These are phyloP conservation scores for Stenotaenia linearis DNA, from an alignment of 2,888 invertebrate genomes.

Conservation along the genomic window DNA sequence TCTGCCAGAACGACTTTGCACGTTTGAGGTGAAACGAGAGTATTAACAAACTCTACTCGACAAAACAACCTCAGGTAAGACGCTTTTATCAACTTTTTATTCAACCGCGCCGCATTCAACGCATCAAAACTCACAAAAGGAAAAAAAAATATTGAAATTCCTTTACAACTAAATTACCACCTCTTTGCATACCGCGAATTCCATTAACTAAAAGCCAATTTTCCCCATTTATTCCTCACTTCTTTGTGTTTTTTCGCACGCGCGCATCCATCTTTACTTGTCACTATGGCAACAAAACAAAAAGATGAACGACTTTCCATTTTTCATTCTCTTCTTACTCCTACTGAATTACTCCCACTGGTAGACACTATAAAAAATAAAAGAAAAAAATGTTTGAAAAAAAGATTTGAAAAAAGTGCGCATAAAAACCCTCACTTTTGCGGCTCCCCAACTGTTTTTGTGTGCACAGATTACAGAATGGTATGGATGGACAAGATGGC, in stretches of 20 bases:
- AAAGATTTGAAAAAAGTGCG: background rate
- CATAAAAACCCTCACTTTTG: background rate
- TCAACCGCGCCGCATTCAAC: background rate
- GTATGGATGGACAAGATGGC: background rate
- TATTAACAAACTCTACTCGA: background rate
- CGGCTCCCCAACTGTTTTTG: background rate
- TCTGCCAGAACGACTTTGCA: background rate
- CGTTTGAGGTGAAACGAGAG: background rate
- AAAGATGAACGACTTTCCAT: background rate
- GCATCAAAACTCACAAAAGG: background rate
- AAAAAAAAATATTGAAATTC: background rate
- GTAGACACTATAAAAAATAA: background rate
- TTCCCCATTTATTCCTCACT: background rate
- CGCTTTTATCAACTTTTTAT: background rate
- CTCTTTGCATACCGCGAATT: background rate
- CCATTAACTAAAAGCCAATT: background rate
- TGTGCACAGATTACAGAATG: background rate
- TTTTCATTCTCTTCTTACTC: background rate
- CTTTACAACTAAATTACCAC: no score
- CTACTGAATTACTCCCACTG: slow-evolving; percentile 19
- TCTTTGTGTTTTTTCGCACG: background rate
- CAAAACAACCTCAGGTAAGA: background rate
- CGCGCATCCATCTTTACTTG: background rate
- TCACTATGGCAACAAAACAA: slow-evolving; percentile 7
- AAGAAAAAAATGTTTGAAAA: background rate